A percentile compares a stretch with the other conserved stretches of the same genome.
Conservation (phyloP, 2,797 vertebrate genomes). For the Onychomys leucogaster region DNA sequence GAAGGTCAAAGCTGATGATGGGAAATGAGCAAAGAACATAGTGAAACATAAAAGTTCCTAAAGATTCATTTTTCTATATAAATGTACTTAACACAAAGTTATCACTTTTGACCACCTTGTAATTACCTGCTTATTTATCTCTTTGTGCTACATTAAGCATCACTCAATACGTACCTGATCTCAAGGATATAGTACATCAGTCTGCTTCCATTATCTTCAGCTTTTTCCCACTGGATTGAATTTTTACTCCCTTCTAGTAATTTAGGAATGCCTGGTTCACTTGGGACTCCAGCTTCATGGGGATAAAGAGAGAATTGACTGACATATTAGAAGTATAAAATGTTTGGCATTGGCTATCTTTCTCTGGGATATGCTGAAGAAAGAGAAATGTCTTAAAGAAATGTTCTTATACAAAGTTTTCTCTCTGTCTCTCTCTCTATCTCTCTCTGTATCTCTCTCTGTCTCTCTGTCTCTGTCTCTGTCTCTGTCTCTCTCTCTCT, state of each 20-base stretch:
- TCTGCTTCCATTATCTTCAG: constrained; percentile 86
- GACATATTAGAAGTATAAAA: constrained; percentile 22
- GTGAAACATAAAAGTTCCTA: not conserved
- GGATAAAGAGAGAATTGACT: constrained; percentile 39
- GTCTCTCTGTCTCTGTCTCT: too few relatives aligned
- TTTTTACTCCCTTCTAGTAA: constrained; percentile 79
- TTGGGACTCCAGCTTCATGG: constrained; percentile 85
- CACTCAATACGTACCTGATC: constrained; percentile 83
- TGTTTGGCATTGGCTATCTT: not conserved
- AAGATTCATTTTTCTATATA: constrained; percentile 11
- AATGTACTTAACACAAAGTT: not conserved
- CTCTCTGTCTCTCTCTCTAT: not conserved
- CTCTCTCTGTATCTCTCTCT: too few relatives aligned
- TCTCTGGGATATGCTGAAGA: not conserved
- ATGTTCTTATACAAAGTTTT: not conserved
- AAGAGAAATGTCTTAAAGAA: constrained; percentile 28
- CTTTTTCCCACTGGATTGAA: constrained; percentile 86
- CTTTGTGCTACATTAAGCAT: constrained; percentile 41
- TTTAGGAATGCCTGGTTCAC: constrained; percentile 86
- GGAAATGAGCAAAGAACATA: not conserved
- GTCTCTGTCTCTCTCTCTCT: too few relatives aligned
- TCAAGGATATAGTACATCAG: constrained; percentile 87
- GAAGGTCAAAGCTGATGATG: not conserved
- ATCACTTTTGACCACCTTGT: not conserved
- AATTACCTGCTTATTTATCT: not conserved